A percentile compares a stretch with the other conserved stretches of the same genome.
These are phyloP conservation scores for Pterophyllum scalare DNA, from an alignment of 2,113 vertebrate genomes.

Conservation along the genomic window DNA sequence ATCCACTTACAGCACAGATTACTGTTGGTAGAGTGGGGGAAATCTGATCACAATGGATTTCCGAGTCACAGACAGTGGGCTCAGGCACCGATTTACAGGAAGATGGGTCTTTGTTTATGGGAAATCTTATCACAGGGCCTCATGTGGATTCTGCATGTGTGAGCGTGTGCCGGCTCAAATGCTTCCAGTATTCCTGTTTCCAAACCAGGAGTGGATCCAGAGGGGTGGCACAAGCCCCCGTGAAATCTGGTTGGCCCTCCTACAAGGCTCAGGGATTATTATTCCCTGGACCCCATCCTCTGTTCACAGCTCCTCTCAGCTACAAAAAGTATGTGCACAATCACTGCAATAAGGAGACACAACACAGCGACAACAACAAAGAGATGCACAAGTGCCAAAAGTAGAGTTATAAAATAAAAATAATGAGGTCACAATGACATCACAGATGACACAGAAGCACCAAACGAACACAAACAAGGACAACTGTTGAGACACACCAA, in stretches of 20 bases:
- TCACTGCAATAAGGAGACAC: background rate
- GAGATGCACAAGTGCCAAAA: background rate
- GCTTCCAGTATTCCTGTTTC: background rate
- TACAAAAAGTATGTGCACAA: background rate
- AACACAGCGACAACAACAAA: background rate
- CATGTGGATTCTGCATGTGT: background rate
- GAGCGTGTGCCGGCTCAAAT: background rate
- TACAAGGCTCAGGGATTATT: background rate
- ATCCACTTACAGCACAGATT: conserved; percentile 72
- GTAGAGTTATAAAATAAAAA: background rate
- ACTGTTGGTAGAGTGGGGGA: conserved; percentile 38
- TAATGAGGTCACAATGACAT: background rate
- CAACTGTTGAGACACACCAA: background rate
- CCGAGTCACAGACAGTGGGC: conserved; percentile 29
- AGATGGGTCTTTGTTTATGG: conserved; percentile 18
- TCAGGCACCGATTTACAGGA: conserved; percentile 18
- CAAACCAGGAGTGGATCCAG: background rate
- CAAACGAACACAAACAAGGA: background rate
- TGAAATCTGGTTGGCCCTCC: background rate
- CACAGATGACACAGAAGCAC: background rate
- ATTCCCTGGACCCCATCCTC: background rate
- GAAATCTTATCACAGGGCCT: conserved; percentile 4
- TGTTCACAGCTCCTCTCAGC: conserved; percentile 2
- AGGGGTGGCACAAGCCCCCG: background rate
- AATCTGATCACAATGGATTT: conserved; percentile 64